phyloP scores from a whole-genome alignment of 2,888 invertebrate genomes.

The Ochropacha duplaris region DNA sequence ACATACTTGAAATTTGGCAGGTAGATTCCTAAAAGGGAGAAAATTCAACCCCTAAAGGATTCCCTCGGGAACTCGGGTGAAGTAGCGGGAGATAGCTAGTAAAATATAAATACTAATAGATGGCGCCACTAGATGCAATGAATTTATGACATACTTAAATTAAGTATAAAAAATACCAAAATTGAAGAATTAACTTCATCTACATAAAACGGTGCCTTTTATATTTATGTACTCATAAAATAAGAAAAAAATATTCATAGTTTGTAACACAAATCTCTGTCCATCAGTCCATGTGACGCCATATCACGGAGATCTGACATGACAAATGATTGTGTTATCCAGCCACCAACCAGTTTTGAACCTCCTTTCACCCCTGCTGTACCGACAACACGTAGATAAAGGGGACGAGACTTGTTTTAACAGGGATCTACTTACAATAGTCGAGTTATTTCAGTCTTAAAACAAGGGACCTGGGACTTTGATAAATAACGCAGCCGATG shows the following conservation, averaged over 20 bases:
- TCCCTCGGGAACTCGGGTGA: too few species aligned
- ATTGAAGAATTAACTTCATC: not conserved
- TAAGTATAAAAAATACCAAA: too few species aligned
- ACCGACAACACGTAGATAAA: slow-evolving; percentile 8
- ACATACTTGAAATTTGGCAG: too few species aligned
- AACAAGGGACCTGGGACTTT: slow-evolving; percentile 57
- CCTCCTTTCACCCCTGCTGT: slow-evolving; percentile 23
- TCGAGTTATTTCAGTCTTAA: slow-evolving; percentile 49
- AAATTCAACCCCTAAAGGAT: too few species aligned
- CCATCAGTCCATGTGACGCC: slow-evolving; percentile 64
- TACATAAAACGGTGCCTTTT: not conserved
- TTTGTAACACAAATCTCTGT: slow-evolving; percentile 69
- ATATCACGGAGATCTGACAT: slow-evolving; percentile 74
- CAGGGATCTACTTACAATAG: slow-evolving; percentile 40
- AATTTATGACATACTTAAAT: too few species aligned
- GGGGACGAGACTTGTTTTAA: slow-evolving; percentile 8
- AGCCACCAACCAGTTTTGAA: slow-evolving; percentile 41
- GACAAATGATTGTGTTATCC: slow-evolving; percentile 67
- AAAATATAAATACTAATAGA: too few species aligned
- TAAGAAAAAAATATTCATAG: slow-evolving; percentile 66
- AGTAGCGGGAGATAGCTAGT: too few species aligned
- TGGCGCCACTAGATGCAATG: too few species aligned
- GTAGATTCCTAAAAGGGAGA: too few species aligned
- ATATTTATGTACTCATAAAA: slow-evolving; percentile 12
- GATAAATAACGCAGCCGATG: slow-evolving; percentile 43